Percentiles rank a stretch among this genome's conserved stretches.
phyloP scores from a whole-genome alignment of 2,113 vertebrate species.

The Chloroceryle aenea region DNA sequence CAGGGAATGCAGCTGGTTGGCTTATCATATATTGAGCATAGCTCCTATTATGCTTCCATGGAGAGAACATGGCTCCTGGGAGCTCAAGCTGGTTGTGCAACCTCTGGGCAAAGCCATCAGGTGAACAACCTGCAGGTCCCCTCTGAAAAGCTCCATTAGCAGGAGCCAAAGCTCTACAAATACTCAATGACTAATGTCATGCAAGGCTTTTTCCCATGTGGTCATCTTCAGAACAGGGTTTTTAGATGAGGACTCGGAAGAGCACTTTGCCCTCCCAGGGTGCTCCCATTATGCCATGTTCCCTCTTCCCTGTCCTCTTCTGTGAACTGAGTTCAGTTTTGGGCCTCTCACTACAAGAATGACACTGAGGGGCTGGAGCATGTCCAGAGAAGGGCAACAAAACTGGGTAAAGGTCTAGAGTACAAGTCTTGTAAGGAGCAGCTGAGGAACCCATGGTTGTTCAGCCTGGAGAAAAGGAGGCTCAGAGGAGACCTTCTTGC shows the following conservation, averaged over 20 bases:
- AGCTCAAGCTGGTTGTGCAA: not conserved
- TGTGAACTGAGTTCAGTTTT: not conserved
- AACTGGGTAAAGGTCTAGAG: too few species aligned
- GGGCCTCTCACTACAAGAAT: not conserved
- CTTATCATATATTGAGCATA: accelerated
- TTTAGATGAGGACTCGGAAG: not conserved
- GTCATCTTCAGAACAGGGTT: not conserved
- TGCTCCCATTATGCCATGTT: not conserved
- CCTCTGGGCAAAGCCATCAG: not conserved
- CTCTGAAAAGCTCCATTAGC: not conserved
- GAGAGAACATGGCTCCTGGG: not conserved
- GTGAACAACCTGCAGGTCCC: not conserved
- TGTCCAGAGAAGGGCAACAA: too few species aligned
- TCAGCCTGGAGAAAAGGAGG: too few species aligned
- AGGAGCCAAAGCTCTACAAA: not conserved
- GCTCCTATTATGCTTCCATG: not conserved
- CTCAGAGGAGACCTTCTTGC: too few species aligned
- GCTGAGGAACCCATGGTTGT: too few species aligned
- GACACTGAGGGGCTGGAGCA: too few species aligned
- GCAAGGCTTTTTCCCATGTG: not conserved
- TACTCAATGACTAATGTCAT: accelerated
- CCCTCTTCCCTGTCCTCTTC: not conserved
- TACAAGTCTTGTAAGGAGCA: too few species aligned
- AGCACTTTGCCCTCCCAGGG: not conserved
- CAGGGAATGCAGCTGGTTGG: not conserved